Conservation (phyloP, 2,113 vertebrate species). For the Mugil cephalus region DNA sequence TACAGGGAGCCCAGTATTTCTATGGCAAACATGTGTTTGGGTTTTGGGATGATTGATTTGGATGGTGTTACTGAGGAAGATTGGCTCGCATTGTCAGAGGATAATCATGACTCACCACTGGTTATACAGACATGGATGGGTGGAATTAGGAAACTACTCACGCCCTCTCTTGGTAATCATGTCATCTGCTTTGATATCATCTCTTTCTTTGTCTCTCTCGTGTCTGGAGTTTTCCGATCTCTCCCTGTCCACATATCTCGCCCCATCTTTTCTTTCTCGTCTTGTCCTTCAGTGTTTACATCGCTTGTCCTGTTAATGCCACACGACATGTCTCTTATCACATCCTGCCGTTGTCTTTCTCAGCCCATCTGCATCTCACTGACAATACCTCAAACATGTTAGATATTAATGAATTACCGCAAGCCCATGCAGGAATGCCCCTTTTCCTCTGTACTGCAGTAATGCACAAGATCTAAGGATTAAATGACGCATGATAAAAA, state of each 20-base stretch:
- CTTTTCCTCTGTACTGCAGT: conserved; percentile 8
- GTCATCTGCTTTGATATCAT: conserved; percentile 60
- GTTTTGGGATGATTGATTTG: conserved; percentile 57
- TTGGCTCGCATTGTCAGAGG: conserved; percentile 31
- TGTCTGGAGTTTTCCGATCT: conserved; percentile 16
- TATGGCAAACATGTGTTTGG: conserved; percentile 55
- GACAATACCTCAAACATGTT: conserved; percentile 18
- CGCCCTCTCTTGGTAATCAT: conserved; percentile 41
- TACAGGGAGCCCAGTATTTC: conserved; percentile 22
- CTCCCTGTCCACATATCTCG: conserved; percentile 28
- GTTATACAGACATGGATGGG: conserved; percentile 29
- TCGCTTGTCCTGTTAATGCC: conserved; percentile 23
- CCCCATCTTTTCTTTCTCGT: conserved; percentile 2
- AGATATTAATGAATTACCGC: conserved; percentile 39
- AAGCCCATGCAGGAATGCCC: conserved; percentile 18
- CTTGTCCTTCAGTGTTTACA: conserved; percentile 25
- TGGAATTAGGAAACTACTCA: conserved; percentile 56
- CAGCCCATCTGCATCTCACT: conserved; percentile 19
- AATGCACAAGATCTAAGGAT: not conserved
- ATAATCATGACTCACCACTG: conserved; percentile 38
- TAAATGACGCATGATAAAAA: conserved; percentile 5
- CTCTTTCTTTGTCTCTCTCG: conserved; percentile 37
- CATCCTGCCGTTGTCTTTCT: conserved; percentile 27
- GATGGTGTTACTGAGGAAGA: conserved; percentile 48
- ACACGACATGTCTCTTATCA: conserved; percentile 23